These are phyloP conservation scores for Nomada fabriciana DNA, from an alignment of 2,888 invertebrate species.

Conservation along the genomic window DNA sequence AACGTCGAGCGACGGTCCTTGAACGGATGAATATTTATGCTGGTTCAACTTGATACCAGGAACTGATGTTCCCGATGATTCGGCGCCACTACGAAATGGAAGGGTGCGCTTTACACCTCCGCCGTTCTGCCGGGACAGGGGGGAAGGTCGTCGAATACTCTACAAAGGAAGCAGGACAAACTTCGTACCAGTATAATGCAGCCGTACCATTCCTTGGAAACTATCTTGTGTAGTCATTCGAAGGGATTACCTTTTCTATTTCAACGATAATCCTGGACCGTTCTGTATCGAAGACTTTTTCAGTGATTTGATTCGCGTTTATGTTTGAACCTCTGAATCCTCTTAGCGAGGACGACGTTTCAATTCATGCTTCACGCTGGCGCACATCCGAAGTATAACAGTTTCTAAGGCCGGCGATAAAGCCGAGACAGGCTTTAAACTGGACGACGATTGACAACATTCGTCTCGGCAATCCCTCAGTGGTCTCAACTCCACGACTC, in stretches of 20 bases:
- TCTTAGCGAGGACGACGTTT: neutral
- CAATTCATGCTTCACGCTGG: neutral
- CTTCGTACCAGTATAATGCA: neutral
- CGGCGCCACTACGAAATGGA: constrained; percentile 2
- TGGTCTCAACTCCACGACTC: constrained; percentile 7
- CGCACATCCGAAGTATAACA: constrained; percentile 5
- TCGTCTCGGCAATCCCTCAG: constrained; percentile 32
- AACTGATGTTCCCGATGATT: constrained; percentile 40
- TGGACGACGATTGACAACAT: constrained; percentile 49
- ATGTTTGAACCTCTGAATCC: neutral
- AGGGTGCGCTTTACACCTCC: constrained; percentile 70
- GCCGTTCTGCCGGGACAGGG: constrained; percentile 47
- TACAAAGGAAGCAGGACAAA: neutral
- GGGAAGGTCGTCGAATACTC: constrained; percentile 19
- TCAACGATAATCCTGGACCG: too few species aligned
- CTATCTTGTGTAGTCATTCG: constrained; percentile 56
- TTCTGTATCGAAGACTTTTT: too few species aligned
- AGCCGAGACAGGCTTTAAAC: constrained; percentile 33
- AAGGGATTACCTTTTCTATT: constrained; percentile 44
- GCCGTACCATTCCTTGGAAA: constrained; percentile 6
- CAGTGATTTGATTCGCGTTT: too few species aligned
- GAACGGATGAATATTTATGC: constrained; percentile 76
- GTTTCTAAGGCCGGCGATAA: constrained; percentile 25
- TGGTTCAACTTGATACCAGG: constrained; percentile 41
- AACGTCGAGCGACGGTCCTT: constrained; percentile 16